Evolutionary conservation across 1,140 invertebrate genomes (phyloP).

Genomic region (Anadara kagoshimensis): DNA sequence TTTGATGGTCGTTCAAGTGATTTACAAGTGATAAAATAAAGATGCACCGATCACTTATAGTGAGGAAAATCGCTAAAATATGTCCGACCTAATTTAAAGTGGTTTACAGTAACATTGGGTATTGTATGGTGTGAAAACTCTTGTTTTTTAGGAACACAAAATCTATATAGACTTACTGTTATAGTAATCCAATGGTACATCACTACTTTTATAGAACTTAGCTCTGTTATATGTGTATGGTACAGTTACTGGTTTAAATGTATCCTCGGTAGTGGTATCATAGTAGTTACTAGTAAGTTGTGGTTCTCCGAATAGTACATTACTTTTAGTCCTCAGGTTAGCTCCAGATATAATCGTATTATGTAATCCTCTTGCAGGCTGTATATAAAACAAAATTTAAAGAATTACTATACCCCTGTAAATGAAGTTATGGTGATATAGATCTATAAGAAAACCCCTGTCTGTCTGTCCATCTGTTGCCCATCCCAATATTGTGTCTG

Average conservation of each 20-base stretch:
- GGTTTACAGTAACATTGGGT: not conserved
- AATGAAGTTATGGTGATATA: too few relatives aligned
- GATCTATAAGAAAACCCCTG: too few relatives aligned
- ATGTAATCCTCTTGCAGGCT: slow-evolving; percentile 58
- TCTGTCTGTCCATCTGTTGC: too few relatives aligned
- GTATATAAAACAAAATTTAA: slow-evolving; percentile 14
- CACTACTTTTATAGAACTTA: slow-evolving; percentile 53
- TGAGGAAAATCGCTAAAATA: too few relatives aligned
- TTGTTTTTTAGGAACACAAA: not conserved
- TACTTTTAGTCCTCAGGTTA: slow-evolving; percentile 61
- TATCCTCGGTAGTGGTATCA: slow-evolving; percentile 54
- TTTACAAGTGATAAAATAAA: too few relatives aligned
- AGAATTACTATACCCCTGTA: too few relatives aligned
- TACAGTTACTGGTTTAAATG: slow-evolving; percentile 51
- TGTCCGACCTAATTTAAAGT: too few relatives aligned
- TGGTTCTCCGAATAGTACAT: slow-evolving; percentile 64
- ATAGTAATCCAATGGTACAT: slow-evolving; percentile 63
- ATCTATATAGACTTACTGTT: slow-evolving; percentile 45
- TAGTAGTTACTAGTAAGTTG: slow-evolving; percentile 51
- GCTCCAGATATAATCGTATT: slow-evolving; percentile 65
- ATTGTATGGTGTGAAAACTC: not conserved
- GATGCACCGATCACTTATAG: too few relatives aligned
- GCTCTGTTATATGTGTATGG: slow-evolving; percentile 55
- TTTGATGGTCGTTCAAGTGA: too few relatives aligned
- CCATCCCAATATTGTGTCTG: too few relatives aligned